phyloP scores from a whole-genome alignment of 2,888 invertebrate species.

The Drosophila mercatorum region DNA sequence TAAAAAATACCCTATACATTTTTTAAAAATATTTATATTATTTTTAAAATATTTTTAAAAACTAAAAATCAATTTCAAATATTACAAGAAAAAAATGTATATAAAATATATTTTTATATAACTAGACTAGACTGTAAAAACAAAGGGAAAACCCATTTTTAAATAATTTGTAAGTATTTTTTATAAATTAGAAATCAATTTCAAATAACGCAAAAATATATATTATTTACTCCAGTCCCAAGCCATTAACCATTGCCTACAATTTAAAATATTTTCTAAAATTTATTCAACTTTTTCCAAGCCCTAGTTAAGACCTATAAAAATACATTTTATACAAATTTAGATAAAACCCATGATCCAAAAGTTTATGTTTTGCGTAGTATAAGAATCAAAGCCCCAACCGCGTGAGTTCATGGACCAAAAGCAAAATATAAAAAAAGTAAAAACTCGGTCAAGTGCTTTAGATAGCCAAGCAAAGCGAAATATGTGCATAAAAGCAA shows the following conservation, averaged over 20 bases:
- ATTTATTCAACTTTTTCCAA: not conserved
- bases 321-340: not conserved
- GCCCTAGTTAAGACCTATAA: not conserved
- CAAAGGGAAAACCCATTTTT: too few relatives aligned
- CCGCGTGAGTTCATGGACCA: slow-evolving; percentile 14
- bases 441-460: slow-evolving; percentile 54
- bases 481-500: slow-evolving; percentile 18
- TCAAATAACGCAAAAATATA: too few relatives aligned
- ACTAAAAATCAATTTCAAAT: not conserved
- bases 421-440: slow-evolving; percentile 1
- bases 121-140: too few relatives aligned
- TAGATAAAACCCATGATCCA: not conserved
- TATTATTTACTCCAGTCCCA: too few relatives aligned
- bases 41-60: not conserved
- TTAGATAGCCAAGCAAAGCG: slow-evolving; percentile 22
- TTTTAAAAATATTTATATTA: not conserved
- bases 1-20: slow-evolving; percentile 5
- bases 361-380: slow-evolving; percentile 1
- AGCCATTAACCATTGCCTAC: not conserved
- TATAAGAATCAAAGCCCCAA: slow-evolving; percentile 42
- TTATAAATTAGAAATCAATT: too few relatives aligned
- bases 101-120: not conserved
- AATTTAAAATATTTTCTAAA: not conserved
- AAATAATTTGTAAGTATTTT: too few relatives aligned
- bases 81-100: not conserved